phyloP scores from a whole-genome alignment of 2,113 vertebrate genomes.

The Cranoglanis bouderius region DNA sequence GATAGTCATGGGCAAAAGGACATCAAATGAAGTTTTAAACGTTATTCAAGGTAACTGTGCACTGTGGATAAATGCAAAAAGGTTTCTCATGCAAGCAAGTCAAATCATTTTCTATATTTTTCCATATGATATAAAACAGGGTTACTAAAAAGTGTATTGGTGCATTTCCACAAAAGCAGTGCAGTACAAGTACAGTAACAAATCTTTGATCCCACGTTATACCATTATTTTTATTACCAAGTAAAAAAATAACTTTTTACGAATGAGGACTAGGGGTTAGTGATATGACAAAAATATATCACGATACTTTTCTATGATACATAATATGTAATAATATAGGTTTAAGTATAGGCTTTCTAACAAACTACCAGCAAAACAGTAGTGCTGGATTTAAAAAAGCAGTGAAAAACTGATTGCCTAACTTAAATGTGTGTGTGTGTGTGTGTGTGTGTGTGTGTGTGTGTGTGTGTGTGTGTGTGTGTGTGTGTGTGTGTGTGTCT shows the following conservation, averaged over 20 bases:
- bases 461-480: conserved; percentile 52
- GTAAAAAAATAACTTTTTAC: not conserved
- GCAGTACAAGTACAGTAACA: not conserved
- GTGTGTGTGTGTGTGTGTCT: conserved; percentile 25
- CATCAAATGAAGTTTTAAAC: conserved; percentile 98
- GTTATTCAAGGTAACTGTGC: conserved; percentile 93
- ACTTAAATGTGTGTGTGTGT: conserved; percentile 56
- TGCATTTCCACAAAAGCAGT: not conserved
- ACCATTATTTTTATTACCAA: not conserved
- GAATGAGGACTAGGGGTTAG: not conserved
- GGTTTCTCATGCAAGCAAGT: not conserved
- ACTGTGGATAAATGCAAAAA: not conserved
- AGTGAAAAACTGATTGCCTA: not conserved
- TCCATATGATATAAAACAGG: not conserved
- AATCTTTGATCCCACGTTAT: not conserved
- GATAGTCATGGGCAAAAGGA: conserved; percentile 97
- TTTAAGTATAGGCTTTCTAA: not conserved
- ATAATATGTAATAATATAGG: not conserved
- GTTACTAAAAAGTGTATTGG: not conserved
- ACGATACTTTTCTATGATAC: not conserved
- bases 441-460: not conserved
- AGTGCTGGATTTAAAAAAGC: not conserved
- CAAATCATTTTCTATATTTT: not conserved
- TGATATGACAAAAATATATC: not conserved
- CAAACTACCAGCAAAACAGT: not conserved